Evolutionary conservation across 2,113 vertebrate species (phyloP).

Genomic region (Heteronetta atricapilla): DNA sequence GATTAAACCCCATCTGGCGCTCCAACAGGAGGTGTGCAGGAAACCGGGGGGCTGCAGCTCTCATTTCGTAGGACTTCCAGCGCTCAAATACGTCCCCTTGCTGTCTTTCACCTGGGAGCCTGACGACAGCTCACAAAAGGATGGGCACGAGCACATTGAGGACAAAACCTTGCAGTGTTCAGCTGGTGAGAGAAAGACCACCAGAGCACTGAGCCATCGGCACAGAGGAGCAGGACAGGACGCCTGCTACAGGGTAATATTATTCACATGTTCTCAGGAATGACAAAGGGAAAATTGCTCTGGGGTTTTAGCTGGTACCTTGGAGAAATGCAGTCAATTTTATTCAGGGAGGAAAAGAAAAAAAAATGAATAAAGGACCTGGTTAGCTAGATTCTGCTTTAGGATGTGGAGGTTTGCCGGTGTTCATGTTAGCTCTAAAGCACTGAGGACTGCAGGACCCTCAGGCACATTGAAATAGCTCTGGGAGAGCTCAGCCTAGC

Average conservation of each 20-base stretch:
- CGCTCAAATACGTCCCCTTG: rapidly evolving
- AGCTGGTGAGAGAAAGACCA: background rate
- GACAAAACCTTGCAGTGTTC: rapidly evolving
- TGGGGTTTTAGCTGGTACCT: background rate
- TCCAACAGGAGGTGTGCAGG: background rate
- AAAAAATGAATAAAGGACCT: background rate
- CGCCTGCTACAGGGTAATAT: background rate
- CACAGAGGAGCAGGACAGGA: background rate
- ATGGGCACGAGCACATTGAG: rapidly evolving
- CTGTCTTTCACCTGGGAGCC: background rate
- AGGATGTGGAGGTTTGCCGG: background rate
- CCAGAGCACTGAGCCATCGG: rapidly evolving
- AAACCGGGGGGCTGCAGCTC: background rate
- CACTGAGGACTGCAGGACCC: background rate
- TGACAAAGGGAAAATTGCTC: background rate
- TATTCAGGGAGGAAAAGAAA: background rate
- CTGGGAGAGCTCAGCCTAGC: background rate
- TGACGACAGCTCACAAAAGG: background rate
- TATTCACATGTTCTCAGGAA: rapidly evolving
- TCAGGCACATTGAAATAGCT: background rate
- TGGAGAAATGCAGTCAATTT: rapidly evolving
- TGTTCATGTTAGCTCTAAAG: background rate
- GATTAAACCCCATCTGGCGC: constrained; percentile 64
- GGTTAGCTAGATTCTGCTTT: background rate
- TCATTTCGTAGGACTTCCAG: background rate